A percentile compares a stretch with the other conserved stretches of the same genome.
Evolutionary conservation across 2,113 vertebrate species (phyloP).

Genomic region (Morphnarchus princeps): DNA sequence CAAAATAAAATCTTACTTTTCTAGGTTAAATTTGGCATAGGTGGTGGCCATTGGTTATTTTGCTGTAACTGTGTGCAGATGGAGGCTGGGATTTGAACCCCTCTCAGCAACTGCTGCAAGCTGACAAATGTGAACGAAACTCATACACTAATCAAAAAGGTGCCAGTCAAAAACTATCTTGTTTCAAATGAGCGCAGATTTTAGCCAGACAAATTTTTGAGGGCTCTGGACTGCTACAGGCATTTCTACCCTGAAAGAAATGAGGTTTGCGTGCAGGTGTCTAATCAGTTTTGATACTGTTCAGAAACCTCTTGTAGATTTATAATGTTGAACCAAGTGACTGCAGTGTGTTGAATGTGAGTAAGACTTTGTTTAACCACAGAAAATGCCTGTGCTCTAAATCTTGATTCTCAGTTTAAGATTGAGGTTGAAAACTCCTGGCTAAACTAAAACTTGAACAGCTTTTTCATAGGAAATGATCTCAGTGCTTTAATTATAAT

Average conservation of each 20-base stretch:
- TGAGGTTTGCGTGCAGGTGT: neutral
- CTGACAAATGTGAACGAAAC: neutral
- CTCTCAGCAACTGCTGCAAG: neutral
- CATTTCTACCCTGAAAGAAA: neutral
- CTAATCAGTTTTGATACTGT: neutral
- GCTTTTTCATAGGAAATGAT: neutral
- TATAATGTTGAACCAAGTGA: constrained; percentile 7
- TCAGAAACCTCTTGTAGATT: neutral
- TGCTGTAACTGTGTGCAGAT: neutral
- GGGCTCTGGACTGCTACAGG: neutral
- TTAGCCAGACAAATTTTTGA: neutral
- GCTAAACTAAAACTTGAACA: neutral
- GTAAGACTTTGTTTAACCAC: neutral
- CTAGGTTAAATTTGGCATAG: neutral
- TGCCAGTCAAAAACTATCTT: neutral
- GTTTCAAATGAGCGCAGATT: neutral
- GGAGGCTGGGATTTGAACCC: neutral
- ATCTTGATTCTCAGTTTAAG: neutral
- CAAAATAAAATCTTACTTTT: neutral
- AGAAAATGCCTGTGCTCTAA: neutral
- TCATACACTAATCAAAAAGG: neutral
- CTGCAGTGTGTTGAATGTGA: neutral
- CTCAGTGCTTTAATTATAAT: constrained; percentile 15
- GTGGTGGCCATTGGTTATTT: neutral
- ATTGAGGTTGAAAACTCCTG: neutral